phyloP scores from a whole-genome alignment of 2,888 invertebrate species.

The Anarsia innoxiella region DNA sequence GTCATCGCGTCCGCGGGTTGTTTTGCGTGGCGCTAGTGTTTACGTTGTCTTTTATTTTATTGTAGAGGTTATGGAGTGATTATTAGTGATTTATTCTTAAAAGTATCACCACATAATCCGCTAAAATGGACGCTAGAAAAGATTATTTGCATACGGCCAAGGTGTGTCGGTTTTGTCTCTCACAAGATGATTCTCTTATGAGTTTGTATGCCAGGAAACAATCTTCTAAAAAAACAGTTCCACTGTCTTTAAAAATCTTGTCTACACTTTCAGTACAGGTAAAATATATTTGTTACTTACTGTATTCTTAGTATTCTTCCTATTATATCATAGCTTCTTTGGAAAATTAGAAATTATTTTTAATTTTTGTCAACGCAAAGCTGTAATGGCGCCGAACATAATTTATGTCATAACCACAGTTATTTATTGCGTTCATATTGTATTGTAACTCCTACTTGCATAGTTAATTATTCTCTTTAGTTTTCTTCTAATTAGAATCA shows the following conservation, averaged over 20 bases:
- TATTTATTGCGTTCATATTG: too few species aligned
- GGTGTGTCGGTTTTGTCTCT: conserved; percentile 85
- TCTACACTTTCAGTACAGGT: conserved; percentile 87
- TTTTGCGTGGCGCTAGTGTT: conserved; percentile 34
- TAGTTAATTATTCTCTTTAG: too few species aligned
- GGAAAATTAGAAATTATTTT: too few species aligned
- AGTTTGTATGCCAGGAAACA: conserved; percentile 79
- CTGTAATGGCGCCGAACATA: conserved; percentile 17
- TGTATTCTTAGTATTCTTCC: too few species aligned
- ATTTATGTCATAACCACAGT: not conserved
- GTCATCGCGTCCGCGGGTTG: conserved; percentile 13
- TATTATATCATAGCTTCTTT: too few species aligned
- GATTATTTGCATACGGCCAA: conserved; percentile 76
- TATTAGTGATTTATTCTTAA: conserved; percentile 22
- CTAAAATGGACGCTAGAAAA: conserved; percentile 76
- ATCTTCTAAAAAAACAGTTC: conserved; percentile 75
- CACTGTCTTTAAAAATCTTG: conserved; percentile 84
- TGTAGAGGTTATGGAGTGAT: conserved; percentile 46
- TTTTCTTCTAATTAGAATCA: not conserved
- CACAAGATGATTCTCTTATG: conserved; percentile 76
- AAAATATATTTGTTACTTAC: too few species aligned
- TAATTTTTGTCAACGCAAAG: conserved; percentile 1
- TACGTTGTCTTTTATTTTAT: conserved; percentile 12
- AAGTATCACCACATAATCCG: conserved; percentile 20
- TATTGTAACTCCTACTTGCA: too few species aligned